Base-by-base conservation (phyloP, 2,888 invertebrate species). In the Eupithecia insigniata region DNA sequence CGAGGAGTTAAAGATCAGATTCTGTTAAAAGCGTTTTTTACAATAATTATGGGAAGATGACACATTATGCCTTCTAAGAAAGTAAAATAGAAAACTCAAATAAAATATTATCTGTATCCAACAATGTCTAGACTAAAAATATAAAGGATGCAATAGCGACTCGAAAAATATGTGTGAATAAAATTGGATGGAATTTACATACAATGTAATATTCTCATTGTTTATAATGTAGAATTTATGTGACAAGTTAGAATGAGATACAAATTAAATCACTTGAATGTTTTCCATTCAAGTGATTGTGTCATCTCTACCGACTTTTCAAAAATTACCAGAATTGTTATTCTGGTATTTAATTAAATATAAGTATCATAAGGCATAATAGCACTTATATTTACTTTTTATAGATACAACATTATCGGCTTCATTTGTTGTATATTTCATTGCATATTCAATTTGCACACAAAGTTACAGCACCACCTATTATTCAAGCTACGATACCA, bases 401-500 rank as follows among this genome's bases (percentile, higher is more conserved):
- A 39, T 46, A 8, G 8, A 46, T 46, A n/a, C n/a, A 46, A 46
- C 8, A 14, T 39, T 39, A 16, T n/a, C n/a, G n/a, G n/a, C n/a
- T n/a, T n/a, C n/a, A n/a, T n/a, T n/a, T n/a, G n/a, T n/a, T n/a
- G n/a, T n/a, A n/a, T n/a, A n/a, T 80, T 36, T 84, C 79, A 80
- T 83, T 83, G 80, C 80, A 80, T 82, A 85, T 82, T 84, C 83
- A 83, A 86, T 90, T 90, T 86, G 89, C 88, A 90, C 87, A 87
- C 85, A 84, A 83, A 83, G 85, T 92, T 89, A 88, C 90, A 84
- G 87, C 87, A 90, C 83, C 80, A 80, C 75, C 82, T 82, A 90
- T 90, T 90, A 91, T 92, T 91, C 90, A 87, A 87, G 88, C 87
- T 81, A 85, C 87, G 86, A 86, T 86, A 84, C 87, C 83, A 89